These are phyloP conservation scores for Perca schrenkii DNA, from an alignment of 2,113 vertebrate genomes.

Conservation along the genomic window DNA sequence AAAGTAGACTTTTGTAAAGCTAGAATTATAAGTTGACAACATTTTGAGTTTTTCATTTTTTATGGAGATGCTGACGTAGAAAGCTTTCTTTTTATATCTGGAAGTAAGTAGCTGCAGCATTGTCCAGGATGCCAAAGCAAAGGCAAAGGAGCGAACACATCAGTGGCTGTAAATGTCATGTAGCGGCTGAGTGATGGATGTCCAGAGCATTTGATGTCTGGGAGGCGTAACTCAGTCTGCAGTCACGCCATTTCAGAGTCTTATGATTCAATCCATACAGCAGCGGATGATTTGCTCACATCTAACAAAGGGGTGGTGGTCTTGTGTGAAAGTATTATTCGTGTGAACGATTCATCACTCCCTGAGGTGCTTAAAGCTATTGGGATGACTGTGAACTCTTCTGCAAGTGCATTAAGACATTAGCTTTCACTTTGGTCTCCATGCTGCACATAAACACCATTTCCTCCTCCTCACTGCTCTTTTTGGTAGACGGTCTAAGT, in stretches of 20 bases:
- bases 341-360: slow-evolving; percentile 35
- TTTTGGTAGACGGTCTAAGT: background rate
- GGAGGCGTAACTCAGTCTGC: slow-evolving; percentile 32
- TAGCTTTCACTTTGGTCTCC: slow-evolving; percentile 28
- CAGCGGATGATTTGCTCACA: background rate
- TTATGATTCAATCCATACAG: slow-evolving; percentile 61
- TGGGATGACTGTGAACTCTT: slow-evolving; percentile 20
- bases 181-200: slow-evolving; percentile 57
- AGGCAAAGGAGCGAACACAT: slow-evolving; percentile 49
- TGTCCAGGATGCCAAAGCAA: slow-evolving; percentile 36
- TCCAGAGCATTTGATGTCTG: slow-evolving; percentile 59
- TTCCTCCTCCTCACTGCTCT: background rate
- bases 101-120: background rate
- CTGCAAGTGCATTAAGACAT: slow-evolving; percentile 6
- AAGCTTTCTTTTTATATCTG: background rate
- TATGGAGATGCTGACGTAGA: background rate
- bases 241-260: slow-evolving; percentile 60
- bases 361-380: slow-evolving; percentile 5
- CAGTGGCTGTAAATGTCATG: slow-evolving; percentile 58
- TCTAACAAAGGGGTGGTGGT: slow-evolving; percentile 4
- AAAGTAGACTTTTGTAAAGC: background rate
- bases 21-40: background rate
- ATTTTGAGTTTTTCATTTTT: too few species aligned
- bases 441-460: slow-evolving; percentile 17
- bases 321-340: slow-evolving; percentile 34